Base-by-base conservation (phyloP, 2,797 vertebrate species). In the Dryobates pubescens region DNA sequence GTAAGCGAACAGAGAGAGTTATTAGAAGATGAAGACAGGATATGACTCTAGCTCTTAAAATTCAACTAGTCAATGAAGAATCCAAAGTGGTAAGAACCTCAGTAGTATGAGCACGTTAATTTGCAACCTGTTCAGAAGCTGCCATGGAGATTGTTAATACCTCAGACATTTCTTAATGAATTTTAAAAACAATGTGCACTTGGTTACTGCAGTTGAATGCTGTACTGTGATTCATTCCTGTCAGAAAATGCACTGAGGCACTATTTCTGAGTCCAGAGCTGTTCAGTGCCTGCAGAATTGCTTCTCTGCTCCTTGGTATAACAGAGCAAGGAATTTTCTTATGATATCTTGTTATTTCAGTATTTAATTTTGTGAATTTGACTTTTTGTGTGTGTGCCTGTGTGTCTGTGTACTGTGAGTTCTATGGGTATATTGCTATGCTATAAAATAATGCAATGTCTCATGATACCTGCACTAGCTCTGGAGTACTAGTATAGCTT, bases 161-260 rank as follows among this genome's bases (percentile, higher is more conserved):
- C 64, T 93, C 63, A 73, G 74, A 71, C 18, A 5, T 68, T 74
- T 88, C 76, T 71, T 91, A 94, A 94, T 93, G 82, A 86, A 86
- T 82, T 94, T 87, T 77, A 77, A 64, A 92, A 94, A 59, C 79
- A 77, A 75, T 20, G 34, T 87, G 38, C 51, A 6, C 62, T 82
- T 81, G 41, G 41, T 84, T 84, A 41, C 70, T 51, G 38, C 14
- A 45, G 80, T 62, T 0, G 5, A 69, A 81, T 63, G 61, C 45
- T 71, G 41, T 72, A 6, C 38, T 90, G 56, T 75, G 82, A 81
- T 93, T 75, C 34, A 16, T 88, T 78, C 63, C 57, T 70, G 47
- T 56, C 73, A 74, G 41, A 68, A 87, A 87, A 45, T 23, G 41
- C 78, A 72, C 17, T 4, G 47, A 89, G 64, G 30, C 1, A 1